These are phyloP conservation scores for Drosophila ironensis DNA, from an alignment of 1,140 invertebrate species.

Conservation along the genomic window DNA sequence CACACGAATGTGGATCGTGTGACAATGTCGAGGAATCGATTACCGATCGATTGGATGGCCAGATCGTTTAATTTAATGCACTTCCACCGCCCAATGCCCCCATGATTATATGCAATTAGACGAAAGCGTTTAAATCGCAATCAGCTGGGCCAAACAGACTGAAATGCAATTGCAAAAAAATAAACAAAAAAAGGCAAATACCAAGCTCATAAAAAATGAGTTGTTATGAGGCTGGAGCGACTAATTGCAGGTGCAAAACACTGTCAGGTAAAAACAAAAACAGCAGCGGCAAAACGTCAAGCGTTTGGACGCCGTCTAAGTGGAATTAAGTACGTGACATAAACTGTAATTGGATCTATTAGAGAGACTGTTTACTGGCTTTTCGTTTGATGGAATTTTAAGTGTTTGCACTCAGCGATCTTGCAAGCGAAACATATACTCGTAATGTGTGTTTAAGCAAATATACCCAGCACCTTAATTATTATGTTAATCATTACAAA, in stretches of 20 bases:
- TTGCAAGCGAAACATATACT: constrained; percentile 8
- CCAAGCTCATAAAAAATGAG: constrained; percentile 62
- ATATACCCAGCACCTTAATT: constrained; percentile 4
- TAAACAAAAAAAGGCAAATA: constrained; percentile 21
- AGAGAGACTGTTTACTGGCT: constrained; percentile 49
- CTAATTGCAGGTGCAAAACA: constrained; percentile 68
- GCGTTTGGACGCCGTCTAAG: constrained; percentile 65
- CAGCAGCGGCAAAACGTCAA: constrained; percentile 37
- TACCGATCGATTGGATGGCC: constrained; percentile 34
- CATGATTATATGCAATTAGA: constrained; percentile 75
- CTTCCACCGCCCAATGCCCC: constrained; percentile 32
- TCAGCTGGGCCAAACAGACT: constrained; percentile 32
- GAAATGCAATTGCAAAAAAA: constrained; percentile 19
- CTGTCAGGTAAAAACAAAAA: constrained; percentile 29
- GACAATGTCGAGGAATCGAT: constrained; percentile 56
- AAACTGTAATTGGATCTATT: constrained; percentile 74
- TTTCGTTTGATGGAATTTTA: constrained; percentile 41
- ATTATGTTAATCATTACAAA: constrained; percentile 27
- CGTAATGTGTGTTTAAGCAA: neutral
- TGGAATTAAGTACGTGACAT: constrained; percentile 77
- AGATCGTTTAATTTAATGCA: constrained; percentile 13
- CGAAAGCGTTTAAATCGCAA: constrained; percentile 69
- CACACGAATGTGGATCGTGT: constrained; percentile 65
- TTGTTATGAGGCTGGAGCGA: constrained; percentile 66
- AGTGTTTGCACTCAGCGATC: constrained; percentile 34